Base-by-base conservation (phyloP, 2,797 vertebrate genomes). In the Geotrypetes seraphini region DNA sequence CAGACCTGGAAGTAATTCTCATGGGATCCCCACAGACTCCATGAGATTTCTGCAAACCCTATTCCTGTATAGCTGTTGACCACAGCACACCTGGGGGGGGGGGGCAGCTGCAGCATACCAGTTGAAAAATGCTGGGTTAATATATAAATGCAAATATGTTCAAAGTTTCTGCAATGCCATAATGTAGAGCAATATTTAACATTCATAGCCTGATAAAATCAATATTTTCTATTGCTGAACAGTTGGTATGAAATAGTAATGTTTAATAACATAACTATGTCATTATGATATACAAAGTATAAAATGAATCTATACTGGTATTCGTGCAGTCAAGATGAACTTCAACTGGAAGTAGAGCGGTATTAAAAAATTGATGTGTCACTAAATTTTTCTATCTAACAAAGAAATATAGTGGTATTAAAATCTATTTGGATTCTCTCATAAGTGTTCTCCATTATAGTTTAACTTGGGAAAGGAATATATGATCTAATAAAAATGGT, bases 361-460 rank as follows among this genome's bases (percentile, higher is more conserved):
- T 12, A 31, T 31, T 39, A 29, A 33, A 53, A 56, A 39, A 10
- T 19, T 35, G 7, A 52, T 59, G 52, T 37, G 5, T 38, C 32
- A 42, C 24, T 25, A 50, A 56, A 19, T 50, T 41, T 28, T 49
- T 31, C 24, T 6, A 24, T 34, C 23, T 58, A 40, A 39, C 47
- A 20, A 47, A 43, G 11, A 66, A 51, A 25, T 20, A 25, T 13
- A 32, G 12, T 23, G 53, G 4, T 9, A 36, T 7, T 48, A 31
- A 48, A 42, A 32, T 5, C 6, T 12, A 3, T 33, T 32, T 39
- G 1, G 2, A 29, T 50, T 63, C 10, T 18, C 41, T 31, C 5
- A 1, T 31, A 50, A 50, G 3, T 43, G 3, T 4, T 36, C 14
- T 47, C 16, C 8, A 29, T 17, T 43, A 33, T 53, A 8, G 36